Conservation (phyloP, 1,140 invertebrate species). For the Caenorhabditis latens region DNA sequence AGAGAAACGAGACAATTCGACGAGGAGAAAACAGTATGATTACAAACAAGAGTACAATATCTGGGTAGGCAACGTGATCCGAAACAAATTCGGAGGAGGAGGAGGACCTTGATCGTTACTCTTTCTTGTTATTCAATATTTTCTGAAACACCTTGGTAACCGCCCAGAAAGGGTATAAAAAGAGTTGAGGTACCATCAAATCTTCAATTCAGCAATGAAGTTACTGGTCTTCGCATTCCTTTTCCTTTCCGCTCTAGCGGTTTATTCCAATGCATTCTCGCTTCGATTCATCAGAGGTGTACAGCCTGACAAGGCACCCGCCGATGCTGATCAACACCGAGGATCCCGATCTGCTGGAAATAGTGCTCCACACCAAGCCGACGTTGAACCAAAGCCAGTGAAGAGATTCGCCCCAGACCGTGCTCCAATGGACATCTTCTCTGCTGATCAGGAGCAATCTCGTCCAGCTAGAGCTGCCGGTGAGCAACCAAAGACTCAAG, state of each 20-base stretch:
- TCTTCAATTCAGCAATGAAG: conserved; percentile 27
- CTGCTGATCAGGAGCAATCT: background rate
- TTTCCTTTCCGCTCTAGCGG: conserved; percentile 9
- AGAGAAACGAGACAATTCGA: background rate
- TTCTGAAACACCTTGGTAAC: background rate
- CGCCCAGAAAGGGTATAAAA: conserved; percentile 18
- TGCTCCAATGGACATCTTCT: background rate
- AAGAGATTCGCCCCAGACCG: conserved; percentile 2
- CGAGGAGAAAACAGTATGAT: background rate
- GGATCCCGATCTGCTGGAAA: conserved; percentile 23
- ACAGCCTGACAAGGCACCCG: background rate
- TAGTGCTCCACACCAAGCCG: background rate
- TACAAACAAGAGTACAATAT: background rate
- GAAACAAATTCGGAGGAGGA: background rate
- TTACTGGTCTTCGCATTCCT: conserved; percentile 26
- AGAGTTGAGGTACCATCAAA: background rate
- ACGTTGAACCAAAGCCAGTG: conserved; percentile 17
- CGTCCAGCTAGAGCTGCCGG: no score
- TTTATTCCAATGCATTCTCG: background rate
- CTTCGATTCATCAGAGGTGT: background rate
- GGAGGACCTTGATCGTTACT: conserved; percentile 20
- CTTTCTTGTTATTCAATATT: background rate
- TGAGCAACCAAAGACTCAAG: no score
- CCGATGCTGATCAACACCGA: conserved; percentile 14
- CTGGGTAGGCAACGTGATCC: background rate